Conservation (phyloP, 2,888 invertebrate genomes). For the Charanyca ferruginea region DNA sequence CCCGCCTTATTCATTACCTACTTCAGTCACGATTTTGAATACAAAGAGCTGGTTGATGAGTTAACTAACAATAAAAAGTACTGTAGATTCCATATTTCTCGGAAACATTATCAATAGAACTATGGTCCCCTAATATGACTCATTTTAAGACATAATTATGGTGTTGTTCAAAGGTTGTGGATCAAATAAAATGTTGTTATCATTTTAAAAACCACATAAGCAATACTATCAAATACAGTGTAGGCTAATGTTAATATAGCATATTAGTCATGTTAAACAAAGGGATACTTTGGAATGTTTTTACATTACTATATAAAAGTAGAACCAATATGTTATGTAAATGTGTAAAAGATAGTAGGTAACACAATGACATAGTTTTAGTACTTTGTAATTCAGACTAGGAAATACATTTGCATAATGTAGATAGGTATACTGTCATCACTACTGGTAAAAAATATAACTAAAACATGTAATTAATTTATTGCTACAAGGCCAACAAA, state of each 20-base stretch:
- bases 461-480: too few relatives aligned
- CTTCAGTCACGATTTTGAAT: slow-evolving; percentile 1
- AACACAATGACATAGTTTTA: slow-evolving; percentile 18
- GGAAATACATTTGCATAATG: background rate
- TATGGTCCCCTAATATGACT: slow-evolving; percentile 21
- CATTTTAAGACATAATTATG: slow-evolving; percentile 25
- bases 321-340: background rate
- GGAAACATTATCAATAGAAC: slow-evolving; percentile 17
- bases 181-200: slow-evolving; percentile 13
- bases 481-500: too few relatives aligned
- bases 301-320: background rate
- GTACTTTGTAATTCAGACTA: background rate
- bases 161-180: background rate
- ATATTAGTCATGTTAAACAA: slow-evolving; percentile 18
- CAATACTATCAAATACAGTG: slow-evolving; percentile 4
- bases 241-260: slow-evolving; percentile 20
- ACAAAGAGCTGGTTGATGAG: slow-evolving; percentile 5
- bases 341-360: slow-evolving; percentile 1
- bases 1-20: slow-evolving; percentile 9
- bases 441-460: too few relatives aligned
- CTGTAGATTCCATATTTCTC: slow-evolving; percentile 9
- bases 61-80: background rate
- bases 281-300: slow-evolving; percentile 8
- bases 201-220: background rate
- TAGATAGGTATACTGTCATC: background rate